Conservation (phyloP, 1,140 invertebrate genomes). For the Bombus polaris region DNA sequence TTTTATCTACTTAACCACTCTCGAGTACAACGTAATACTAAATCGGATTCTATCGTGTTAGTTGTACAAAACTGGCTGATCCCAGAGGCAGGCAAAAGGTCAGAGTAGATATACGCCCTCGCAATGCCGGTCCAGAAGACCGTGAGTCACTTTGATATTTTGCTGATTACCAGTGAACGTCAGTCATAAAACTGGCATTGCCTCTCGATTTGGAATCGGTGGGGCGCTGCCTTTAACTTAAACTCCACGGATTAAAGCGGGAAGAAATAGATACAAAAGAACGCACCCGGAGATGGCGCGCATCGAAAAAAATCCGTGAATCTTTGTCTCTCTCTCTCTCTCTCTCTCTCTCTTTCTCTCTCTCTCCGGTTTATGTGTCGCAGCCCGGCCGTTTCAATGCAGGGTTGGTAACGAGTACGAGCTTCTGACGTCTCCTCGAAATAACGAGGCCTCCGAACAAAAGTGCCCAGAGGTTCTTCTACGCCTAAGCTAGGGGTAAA, state of each 20-base stretch:
- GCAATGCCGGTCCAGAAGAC: not conserved
- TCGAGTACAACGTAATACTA: not conserved
- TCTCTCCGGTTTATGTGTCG: conserved; percentile 10
- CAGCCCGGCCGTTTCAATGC: conserved; percentile 2
- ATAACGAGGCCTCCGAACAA: conserved; percentile 55
- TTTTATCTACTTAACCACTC: not conserved
- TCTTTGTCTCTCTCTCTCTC: too few relatives aligned
- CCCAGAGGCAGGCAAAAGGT: conserved; percentile 19
- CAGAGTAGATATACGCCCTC: not conserved
- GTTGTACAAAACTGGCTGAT: not conserved
- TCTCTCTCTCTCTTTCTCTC: too few relatives aligned
- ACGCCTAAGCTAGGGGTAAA: not conserved
- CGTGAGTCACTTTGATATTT: conserved; percentile 8
- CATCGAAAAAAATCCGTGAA: not conserved
- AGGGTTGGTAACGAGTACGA: conserved; percentile 36
- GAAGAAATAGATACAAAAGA: not conserved
- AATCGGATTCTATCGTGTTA: not conserved
- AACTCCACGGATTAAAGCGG: not conserved
- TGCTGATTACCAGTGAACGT: not conserved
- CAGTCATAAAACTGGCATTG: not conserved
- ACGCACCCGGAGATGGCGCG: not conserved
- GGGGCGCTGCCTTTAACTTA: not conserved
- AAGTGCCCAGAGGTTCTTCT: conserved; percentile 45
- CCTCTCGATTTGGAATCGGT: not conserved
- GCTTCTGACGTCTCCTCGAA: conserved; percentile 32